A percentile compares a stretch with the other conserved stretches of the same genome.
These are phyloP conservation scores for Phymorhynchus buccinoides DNA, from an alignment of 1,140 invertebrate genomes.

Conservation along the genomic window DNA sequence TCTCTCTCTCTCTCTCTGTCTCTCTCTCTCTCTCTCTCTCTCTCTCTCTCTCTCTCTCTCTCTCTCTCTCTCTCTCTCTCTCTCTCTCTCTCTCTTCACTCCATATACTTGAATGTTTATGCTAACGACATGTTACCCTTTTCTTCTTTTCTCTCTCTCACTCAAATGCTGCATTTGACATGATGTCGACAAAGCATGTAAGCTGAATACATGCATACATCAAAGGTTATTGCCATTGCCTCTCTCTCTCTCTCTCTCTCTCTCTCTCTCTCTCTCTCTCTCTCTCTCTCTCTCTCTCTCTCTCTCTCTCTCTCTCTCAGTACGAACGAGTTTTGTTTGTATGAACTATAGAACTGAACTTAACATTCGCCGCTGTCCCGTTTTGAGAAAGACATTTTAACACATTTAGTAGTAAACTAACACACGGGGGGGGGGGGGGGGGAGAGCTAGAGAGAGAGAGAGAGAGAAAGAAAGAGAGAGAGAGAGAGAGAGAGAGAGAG, in stretches of 20 bases:
- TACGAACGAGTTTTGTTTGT: too few relatives aligned
- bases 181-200: too few relatives aligned
- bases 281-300: not conserved
- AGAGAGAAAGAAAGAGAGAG: constrained; percentile 18
- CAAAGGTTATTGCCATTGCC: not conserved
- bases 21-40: too few relatives aligned
- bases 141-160: too few relatives aligned
- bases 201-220: not conserved
- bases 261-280: not conserved
- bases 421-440: not conserved
- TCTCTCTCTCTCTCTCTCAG: not conserved
- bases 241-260: not conserved
- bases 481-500: constrained; percentile 17
- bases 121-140: not conserved
- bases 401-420: too few relatives aligned
- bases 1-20: not conserved
- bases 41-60: too few relatives aligned
- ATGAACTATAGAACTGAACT: too few relatives aligned
- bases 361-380: too few relatives aligned
- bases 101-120: too few relatives aligned
- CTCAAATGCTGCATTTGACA: too few relatives aligned
- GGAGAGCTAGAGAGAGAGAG: constrained; percentile 12
- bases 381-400: too few relatives aligned
- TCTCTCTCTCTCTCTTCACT: not conserved
- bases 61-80: not conserved